Base-by-base conservation (phyloP, 2,888 invertebrate species). In the Chloromyia formosa region DNA sequence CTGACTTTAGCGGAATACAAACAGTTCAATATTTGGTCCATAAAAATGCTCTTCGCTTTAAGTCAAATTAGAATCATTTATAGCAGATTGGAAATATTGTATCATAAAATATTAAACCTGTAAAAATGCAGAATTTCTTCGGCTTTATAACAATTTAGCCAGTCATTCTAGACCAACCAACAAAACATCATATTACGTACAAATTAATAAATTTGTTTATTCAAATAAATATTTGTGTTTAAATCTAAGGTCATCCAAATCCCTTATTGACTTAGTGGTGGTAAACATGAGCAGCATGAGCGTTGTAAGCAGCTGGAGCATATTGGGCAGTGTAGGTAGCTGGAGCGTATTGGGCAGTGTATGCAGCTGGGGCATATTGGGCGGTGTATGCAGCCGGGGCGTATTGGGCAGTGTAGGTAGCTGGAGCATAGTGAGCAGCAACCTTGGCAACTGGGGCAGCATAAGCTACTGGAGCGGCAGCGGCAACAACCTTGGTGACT, bases 251-350 rank as follows among this genome's bases (percentile, higher is more conserved):
- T n/a, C 12, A 49, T 49, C 12, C 27, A 35, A 35, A 35, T 7
- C 2, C n/a, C 27, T 10, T 23, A 2, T 22, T 23, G 7, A 16
- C 16, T 64, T 66, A 66, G 20, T 66, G 66, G 35, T 66, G 66
- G 49, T 66, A 66, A 20, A 22, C 49, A 22, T 66, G 66, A 10
- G 75, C 74, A 1, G 77, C 74, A 12, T 78, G 78, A 49, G 49
- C 49, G 12, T 69, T 74, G 58, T 77, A 71, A 27, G 69, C 61
- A 54, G 69, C 61, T 18, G 73, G 75, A 56, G 75, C 78, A 75
- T 78, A 78, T 69, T 64, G 62, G 40, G 23, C 53, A 49, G 75
- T 77, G 75, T 78, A 77, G 71, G 35, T 18, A 56, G 49, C 73
- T 16, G 56, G 22, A 23, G 58, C 56, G 40, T 71, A 71, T 56